Evolutionary conservation across 2,797 vertebrate genomes (phyloP).

Genomic region (Peromyscus attwateri): DNA sequence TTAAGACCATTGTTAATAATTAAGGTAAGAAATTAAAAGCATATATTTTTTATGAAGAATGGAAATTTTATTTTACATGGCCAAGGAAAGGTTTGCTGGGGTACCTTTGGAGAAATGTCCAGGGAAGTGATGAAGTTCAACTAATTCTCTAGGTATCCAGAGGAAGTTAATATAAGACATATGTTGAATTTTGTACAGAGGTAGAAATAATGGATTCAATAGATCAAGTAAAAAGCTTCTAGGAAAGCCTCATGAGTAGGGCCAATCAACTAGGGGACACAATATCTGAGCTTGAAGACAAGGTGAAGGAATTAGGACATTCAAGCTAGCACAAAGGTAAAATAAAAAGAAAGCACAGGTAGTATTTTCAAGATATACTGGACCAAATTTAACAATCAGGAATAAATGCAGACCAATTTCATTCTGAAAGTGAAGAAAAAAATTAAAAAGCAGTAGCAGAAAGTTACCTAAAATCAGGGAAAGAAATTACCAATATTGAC

Average conservation of each 20-base stretch:
- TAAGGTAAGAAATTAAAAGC: too few species aligned
- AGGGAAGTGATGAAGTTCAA: neutral
- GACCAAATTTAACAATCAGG: neutral
- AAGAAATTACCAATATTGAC: neutral
- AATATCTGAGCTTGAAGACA: neutral
- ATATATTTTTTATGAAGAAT: too few species aligned
- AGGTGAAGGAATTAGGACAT: neutral
- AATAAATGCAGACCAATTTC: neutral
- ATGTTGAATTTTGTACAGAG: neutral
- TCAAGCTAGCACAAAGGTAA: neutral
- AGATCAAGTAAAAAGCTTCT: neutral
- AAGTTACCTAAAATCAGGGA: neutral
- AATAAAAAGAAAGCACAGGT: neutral
- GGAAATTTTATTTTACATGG: too few species aligned
- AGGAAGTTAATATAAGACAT: neutral
- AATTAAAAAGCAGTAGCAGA: neutral
- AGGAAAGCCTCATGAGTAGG: neutral
- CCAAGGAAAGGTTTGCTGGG: too few species aligned
- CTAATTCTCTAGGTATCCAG: neutral
- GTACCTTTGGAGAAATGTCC: neutral
- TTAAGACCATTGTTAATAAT: too few species aligned
- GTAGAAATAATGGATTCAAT: neutral
- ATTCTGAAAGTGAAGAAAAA: neutral
- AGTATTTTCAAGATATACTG: neutral
- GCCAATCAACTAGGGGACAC: neutral